Conservation (phyloP, 2,113 vertebrate genomes). For the Neolamprologus hecqui region DNA sequence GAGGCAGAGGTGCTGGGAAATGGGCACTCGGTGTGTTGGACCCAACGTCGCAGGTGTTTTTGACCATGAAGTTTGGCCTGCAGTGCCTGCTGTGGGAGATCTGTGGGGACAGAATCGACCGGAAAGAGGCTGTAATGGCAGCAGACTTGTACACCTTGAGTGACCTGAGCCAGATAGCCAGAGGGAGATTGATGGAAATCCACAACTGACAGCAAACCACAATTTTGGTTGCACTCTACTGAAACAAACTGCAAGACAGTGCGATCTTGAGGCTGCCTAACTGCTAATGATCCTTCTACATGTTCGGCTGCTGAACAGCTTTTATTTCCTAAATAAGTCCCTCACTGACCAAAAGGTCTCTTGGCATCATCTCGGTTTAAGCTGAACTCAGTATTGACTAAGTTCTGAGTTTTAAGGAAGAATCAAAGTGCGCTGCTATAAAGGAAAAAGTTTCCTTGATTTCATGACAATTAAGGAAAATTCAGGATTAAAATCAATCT, state of each 20-base stretch:
- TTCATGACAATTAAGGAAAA: not conserved
- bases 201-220: not conserved
- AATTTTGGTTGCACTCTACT: not conserved
- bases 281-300: not conserved
- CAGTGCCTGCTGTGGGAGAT: not conserved
- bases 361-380: not conserved
- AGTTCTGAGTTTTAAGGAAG: not conserved
- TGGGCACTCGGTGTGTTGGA: not conserved
- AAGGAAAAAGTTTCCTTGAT: not conserved
- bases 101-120: not conserved
- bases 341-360: not conserved
- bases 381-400: not conserved
- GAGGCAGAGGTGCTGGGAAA: fast-evolving
- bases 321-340: not conserved
- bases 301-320: not conserved
- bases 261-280: not conserved
- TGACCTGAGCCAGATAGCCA: not conserved
- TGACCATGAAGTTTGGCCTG: not conserved
- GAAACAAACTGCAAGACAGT: not conserved
- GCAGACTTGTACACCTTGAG: not conserved
- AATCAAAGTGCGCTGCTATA: not conserved
- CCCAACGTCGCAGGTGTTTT: not conserved
- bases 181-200: not conserved
- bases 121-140: not conserved
- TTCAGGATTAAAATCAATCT: not conserved